Evolutionary conservation across 1,140 invertebrate genomes (phyloP), one percentile per base, ranked within the genome.

Genomic region (Globodera ellingtonae): DNA sequence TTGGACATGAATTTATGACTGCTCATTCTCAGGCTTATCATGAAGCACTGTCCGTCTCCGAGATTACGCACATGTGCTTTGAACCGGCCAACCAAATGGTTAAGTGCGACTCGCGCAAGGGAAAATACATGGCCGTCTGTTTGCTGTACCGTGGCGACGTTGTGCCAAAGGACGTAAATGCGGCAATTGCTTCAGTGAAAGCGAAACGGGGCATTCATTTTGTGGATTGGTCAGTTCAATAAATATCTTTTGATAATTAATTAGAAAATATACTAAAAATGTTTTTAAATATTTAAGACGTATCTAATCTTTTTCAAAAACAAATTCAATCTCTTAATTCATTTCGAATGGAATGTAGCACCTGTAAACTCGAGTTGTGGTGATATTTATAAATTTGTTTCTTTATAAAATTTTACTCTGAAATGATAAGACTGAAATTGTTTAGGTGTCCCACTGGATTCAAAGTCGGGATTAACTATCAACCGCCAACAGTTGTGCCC

Each of bases 81-180:
- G 93, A 94, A 85, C 93, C 93, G 18, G 92, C 93, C 35, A 94
- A 94, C 89, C 94, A 94, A 91, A 94, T 95, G 94, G 93, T 94
- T 0, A 94, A 94, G 84, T 91, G 91, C 81, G 90, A 91, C 80
- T 90, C 91, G 15, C 82, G 90, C 46, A 88, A 90, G 77, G 90
- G 90, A 8, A 91, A 91, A 79, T 90, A 91, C 78, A 94, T 95
- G 94, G 94, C 94, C 35, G 94, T 94, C 86, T 95, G 94, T 87
- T 93, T 95, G 92, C 91, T 95, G 82, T 95, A 94, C 90, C 87
- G 92, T 79, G 93, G 93, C 10, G 93, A 94, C 88, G 93, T 94
- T 21, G 93, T 92, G 8, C 91, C 94, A 0, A 95, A 95, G 87
- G 94, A 86, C 56, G 74, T 81, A 47, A 89, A 89, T 65, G 73